Base-by-base conservation (phyloP, 2,113 vertebrate species). In the Epinephelus moara region DNA sequence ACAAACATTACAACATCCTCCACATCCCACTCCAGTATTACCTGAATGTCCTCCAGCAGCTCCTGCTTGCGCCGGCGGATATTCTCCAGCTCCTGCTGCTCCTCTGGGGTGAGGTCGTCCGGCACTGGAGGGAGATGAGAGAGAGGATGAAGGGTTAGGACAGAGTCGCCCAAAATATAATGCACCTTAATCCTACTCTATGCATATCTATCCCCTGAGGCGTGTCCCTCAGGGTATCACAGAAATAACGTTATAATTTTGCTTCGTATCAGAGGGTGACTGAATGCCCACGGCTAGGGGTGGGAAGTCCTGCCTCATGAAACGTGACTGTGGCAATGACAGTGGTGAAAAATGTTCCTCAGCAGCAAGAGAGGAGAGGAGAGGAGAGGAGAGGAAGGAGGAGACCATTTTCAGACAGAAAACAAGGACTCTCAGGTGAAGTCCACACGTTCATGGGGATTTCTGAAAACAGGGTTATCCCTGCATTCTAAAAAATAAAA, bases 31-130 rank as follows among this genome's bases (percentile, higher is more conserved):
- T 53, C 37, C 62, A 68, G 5, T 1, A 1, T 9, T 93, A 99
- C 98, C 98, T 99, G 97, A 93, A 99, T 99, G 94, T 99, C 98
- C 4, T 97, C 97, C 92, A 97, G 96, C 94, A 99, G 96, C 93
- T 99, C 98, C 94, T 97, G 97, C 91, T 99, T 99, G 75, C 98
- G 96, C 50, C 97, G 96, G 49, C 98, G 97, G 86, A 99, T 99
- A 91, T 97, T 99, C 91, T 98, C 97, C 92, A 99, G 93, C 80
- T 99, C 98, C 92, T 97, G 96, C 75, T 97, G 96, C 94, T 99
- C 98, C 93, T 98, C 97, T 0, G 97, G 96, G 3, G 98, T 98
- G 92, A 99, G 96, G 95, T 99, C 98, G 52, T 96, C 97, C 82
- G 98, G 97, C 88, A 99, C 98, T 99, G 88, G 0, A 59, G 69